These are phyloP conservation scores for Melanostigma gelatinosum DNA, from an alignment of 2,113 vertebrate genomes.

Conservation along the genomic window DNA sequence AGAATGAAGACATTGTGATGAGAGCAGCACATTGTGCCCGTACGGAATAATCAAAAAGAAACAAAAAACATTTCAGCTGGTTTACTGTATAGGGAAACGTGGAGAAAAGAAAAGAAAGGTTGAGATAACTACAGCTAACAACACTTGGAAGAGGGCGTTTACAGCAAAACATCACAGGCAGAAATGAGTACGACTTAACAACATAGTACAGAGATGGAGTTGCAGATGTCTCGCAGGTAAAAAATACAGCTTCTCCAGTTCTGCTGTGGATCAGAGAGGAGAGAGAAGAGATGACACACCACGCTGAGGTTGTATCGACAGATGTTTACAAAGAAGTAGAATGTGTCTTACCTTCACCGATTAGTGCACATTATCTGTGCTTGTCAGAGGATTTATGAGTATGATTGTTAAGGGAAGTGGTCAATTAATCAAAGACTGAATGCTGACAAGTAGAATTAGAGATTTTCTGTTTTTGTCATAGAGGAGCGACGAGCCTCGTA, in stretches of 20 bases:
- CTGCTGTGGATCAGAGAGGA: constrained; percentile 47
- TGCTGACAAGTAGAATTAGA: background rate
- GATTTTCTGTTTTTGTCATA: background rate
- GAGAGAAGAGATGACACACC: constrained; percentile 25
- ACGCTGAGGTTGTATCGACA: background rate
- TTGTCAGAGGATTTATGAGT: constrained; percentile 83
- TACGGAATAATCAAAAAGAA: constrained; percentile 68
- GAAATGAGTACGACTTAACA: constrained; percentile 50
- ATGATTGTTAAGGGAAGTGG: constrained; percentile 63
- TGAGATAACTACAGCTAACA: constrained; percentile 87
- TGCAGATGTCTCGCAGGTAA: constrained; percentile 63
- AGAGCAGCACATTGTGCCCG: constrained; percentile 78
- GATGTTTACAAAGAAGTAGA: constrained; percentile 3
- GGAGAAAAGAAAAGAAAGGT: constrained; percentile 76
- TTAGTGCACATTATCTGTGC: constrained; percentile 80
- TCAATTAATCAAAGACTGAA: constrained; percentile 12
- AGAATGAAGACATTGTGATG: constrained; percentile 80
- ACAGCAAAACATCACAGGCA: constrained; percentile 74
- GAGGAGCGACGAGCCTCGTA: background rate
- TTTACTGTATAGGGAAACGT: constrained; percentile 88
- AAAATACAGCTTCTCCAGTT: constrained; percentile 68
- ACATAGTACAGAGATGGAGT: constrained; percentile 40
- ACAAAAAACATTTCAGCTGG: constrained; percentile 48
- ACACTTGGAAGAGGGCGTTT: constrained; percentile 77
- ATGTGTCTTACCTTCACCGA: constrained; percentile 66